Evolutionary conservation across 2,797 vertebrate genomes (phyloP).

Genomic region (Arctocebus calabarensis): DNA sequence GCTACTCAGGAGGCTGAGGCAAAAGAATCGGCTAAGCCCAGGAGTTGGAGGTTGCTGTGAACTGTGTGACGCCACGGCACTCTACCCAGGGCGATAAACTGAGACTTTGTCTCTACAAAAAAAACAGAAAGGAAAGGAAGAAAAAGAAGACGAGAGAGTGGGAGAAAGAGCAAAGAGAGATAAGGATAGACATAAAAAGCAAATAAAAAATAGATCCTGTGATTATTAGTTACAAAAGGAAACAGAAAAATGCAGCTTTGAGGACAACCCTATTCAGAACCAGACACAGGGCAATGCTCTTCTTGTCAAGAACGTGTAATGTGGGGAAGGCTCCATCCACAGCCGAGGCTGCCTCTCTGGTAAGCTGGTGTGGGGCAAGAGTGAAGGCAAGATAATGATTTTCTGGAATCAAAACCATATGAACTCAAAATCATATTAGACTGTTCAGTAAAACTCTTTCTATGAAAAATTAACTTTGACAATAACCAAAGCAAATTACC

Average conservation of each 20-base stretch:
- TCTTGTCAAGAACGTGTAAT: fast-evolving
- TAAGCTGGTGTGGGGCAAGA: fast-evolving
- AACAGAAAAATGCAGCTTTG: fast-evolving
- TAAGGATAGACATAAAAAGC: no score
- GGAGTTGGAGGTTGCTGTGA: no score
- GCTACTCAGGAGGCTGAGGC: no score
- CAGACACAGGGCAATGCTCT: not conserved
- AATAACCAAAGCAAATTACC: slow-evolving; percentile 85
- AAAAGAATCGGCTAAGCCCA: no score
- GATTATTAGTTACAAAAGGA: not conserved
- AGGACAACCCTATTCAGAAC: fast-evolving
- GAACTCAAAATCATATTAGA: not conserved
- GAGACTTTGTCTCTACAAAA: no score
- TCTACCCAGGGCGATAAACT: not conserved
- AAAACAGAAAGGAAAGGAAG: no score
- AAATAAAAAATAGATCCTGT: no score
- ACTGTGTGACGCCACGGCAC: no score
- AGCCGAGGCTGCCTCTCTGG: fast-evolving
- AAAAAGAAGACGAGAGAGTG: not conserved
- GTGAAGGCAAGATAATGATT: not conserved
- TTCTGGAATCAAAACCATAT: not conserved
- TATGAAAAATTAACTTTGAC: not conserved
- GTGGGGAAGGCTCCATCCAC: fast-evolving
- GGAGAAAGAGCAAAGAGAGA: not conserved
- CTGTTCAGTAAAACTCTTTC: not conserved